phyloP scores from a whole-genome alignment of 1,140 invertebrate genomes.

The Penaeus vannamei region DNA sequence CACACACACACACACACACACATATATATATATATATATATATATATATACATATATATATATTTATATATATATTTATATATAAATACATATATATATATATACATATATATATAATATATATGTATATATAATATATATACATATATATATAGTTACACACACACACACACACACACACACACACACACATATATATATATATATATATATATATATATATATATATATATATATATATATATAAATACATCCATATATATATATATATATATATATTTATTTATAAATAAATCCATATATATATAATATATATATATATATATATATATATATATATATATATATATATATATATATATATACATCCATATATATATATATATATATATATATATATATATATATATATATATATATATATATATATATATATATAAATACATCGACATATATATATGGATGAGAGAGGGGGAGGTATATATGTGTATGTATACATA shows the following conservation, averaged over 20 bases:
- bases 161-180: not conserved
- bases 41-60: not conserved
- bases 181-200: constrained; percentile 39
- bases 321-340: not conserved
- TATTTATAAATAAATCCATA: not conserved
- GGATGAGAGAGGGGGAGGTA: no score
- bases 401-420: no score
- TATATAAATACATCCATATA: constrained; percentile 7
- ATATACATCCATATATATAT: no score
- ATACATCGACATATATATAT: no score
- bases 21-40: not conserved
- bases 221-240: constrained; percentile 46
- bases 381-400: no score
- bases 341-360: not conserved
- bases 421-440: no score
- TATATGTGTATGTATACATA: constrained; percentile 2
- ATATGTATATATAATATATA: not conserved
- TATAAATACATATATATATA: not conserved
- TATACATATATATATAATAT: not conserved
- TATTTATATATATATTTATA: not conserved
- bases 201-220: constrained; percentile 46
- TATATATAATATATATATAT: not conserved
- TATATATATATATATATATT: not conserved
- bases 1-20: not conserved
- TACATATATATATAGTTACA: not conserved